phyloP scores from a whole-genome alignment of 2,797 vertebrate species.

The Chloroceryle amazona region DNA sequence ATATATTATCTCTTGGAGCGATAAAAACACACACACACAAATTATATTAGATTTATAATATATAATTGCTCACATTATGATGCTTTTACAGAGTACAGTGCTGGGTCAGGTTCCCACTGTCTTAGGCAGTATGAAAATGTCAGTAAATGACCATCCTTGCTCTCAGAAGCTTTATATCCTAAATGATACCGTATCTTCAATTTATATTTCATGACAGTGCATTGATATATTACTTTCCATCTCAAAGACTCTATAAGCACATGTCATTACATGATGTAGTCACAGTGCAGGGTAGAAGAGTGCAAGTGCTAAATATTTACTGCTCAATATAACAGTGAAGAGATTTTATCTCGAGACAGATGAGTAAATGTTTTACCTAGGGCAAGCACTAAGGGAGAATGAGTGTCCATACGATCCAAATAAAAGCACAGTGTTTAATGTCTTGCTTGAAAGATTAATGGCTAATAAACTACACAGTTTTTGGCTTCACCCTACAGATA shows the following conservation, averaged over 20 bases:
- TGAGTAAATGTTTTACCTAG: constrained; percentile 20
- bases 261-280: not conserved
- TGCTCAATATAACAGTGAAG: not conserved
- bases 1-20: not conserved
- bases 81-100: not conserved
- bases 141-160: not conserved
- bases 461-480: not conserved
- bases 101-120: not conserved
- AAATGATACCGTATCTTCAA: not conserved
- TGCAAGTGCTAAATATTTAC: not conserved
- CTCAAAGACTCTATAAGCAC: not conserved
- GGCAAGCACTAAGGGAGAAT: not conserved
- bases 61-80: not conserved
- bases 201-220: not conserved
- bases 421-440: not conserved
- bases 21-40: not conserved
- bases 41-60: not conserved
- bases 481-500: not conserved
- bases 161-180: not conserved
- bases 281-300: not conserved
- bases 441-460: constrained; percentile 1
- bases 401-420: not conserved
- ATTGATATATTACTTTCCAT: not conserved
- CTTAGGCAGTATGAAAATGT: not conserved
- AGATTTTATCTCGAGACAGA: not conserved